phyloP scores from a whole-genome alignment of 1,140 invertebrate species.

The Hesperophylax magnus region DNA sequence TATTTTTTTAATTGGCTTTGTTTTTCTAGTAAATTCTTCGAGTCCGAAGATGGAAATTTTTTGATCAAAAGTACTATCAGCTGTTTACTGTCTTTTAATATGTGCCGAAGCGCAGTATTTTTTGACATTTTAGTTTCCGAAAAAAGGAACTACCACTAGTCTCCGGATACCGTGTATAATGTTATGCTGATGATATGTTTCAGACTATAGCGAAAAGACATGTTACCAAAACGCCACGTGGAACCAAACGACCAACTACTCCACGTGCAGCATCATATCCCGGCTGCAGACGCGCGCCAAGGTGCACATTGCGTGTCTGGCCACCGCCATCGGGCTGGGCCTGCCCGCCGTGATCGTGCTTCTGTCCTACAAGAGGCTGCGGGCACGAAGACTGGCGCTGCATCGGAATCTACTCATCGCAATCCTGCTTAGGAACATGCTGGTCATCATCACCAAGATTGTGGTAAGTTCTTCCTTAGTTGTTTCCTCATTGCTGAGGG shows the following conservation, averaged over 20 bases:
- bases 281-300: slow-evolving; percentile 66
- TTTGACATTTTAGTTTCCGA: too few species aligned
- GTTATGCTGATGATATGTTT: not conserved
- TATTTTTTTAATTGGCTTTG: too few species aligned
- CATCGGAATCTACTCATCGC: slow-evolving; percentile 72
- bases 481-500: too few species aligned
- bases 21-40: too few species aligned
- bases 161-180: too few species aligned
- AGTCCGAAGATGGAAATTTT: too few species aligned
- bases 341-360: slow-evolving; percentile 72
- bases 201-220: slow-evolving; percentile 69
- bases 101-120: too few species aligned
- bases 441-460: slow-evolving; percentile 70
- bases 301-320: slow-evolving; percentile 67
- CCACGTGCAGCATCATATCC: slow-evolving; percentile 69
- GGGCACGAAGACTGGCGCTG: slow-evolving; percentile 68
- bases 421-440: slow-evolving; percentile 70
- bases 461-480: slow-evolving; percentile 60
- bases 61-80: too few species aligned
- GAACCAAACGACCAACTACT: slow-evolving; percentile 71
- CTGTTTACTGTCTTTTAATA: too few species aligned
- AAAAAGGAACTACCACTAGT: too few species aligned
- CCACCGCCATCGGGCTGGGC: slow-evolving; percentile 65
- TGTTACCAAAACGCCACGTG: slow-evolving; percentile 69
- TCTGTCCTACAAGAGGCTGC: slow-evolving; percentile 67